Evolutionary conservation across 2,797 vertebrate species (phyloP), one percentile per base, ranked within the genome.

Genomic region (Arremon aurantiirostris): DNA sequence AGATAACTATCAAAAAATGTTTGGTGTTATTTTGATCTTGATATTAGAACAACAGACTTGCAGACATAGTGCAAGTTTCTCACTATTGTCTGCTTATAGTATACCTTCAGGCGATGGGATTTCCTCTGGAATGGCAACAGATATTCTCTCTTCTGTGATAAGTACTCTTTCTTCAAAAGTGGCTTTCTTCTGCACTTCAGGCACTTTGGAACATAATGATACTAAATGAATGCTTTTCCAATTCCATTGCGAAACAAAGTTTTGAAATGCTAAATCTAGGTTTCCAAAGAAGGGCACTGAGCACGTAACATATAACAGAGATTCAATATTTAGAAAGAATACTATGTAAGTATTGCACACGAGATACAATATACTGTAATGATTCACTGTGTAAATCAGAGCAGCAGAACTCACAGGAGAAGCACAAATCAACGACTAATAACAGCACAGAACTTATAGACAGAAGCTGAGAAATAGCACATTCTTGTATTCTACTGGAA

Each of bases 151-250:
- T 95, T 96, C 92, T 92, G 86, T 64, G 85, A 96, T 90, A 68
- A 84, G 95, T 16, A 89, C 64, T 93, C 93, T 69, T 87, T 96
- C 97, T 95, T 98, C 98, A 90, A 97, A 97, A 77, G 96, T 96
- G 94, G 97, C 97, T 93, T 91, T 98, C 97, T 97, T 98, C 96
- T 97, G 95, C 76, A 96, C 95, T 91, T 98, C 97, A 57, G 95
- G 96, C 94, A 98, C 98, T 99, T 98, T 85, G 71, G 98, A 98
- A 98, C 88, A 97, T 41, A 98, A 6, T 70, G 89, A 94, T 71
- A 88, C 95, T 92, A 90, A 97, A 96, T 93, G 46, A 18, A 78
- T 79, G 22, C 11, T 56, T 87, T 91, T 82, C 56, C 65, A 95
- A 83, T 77, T 86, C 20, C n/a, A 60, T 39, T 77, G 39, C 60